phyloP scores from a whole-genome alignment of 2,113 vertebrate genomes.

The Brachionichthys hirsutus region DNA sequence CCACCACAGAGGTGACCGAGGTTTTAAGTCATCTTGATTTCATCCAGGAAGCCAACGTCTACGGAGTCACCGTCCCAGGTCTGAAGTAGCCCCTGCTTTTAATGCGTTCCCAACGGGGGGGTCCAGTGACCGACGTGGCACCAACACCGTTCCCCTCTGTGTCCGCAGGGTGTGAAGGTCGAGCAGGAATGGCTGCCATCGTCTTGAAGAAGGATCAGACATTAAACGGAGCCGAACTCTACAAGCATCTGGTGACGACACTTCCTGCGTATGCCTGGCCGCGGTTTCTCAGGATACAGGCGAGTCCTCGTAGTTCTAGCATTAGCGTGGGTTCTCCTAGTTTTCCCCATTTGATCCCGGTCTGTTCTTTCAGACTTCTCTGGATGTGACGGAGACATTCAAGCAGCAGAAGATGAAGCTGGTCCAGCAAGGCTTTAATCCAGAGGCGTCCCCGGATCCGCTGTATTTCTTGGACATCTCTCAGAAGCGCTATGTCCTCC shows the following conservation, averaged over 20 bases:
- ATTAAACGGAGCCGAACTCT: constrained; percentile 73
- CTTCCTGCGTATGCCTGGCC: constrained; percentile 79
- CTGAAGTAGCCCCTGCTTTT: background rate
- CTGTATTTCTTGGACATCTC: constrained; percentile 79
- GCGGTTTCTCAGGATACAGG: constrained; percentile 69
- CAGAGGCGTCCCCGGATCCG: constrained; percentile 46
- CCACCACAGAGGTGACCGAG: constrained; percentile 87
- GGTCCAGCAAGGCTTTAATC: constrained; percentile 81
- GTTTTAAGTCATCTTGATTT: constrained; percentile 79
- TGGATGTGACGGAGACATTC: constrained; percentile 85
- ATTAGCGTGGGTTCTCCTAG: background rate
- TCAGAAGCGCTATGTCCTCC: constrained; percentile 67
- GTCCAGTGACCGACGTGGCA: too few species aligned
- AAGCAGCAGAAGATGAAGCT: constrained; percentile 84
- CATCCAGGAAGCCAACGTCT: constrained; percentile 85
- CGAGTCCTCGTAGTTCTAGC: constrained; percentile 13
- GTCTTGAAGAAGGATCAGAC: constrained; percentile 71
- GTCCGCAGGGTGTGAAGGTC: constrained; percentile 83
- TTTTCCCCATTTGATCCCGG: background rate
- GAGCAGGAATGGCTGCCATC: constrained; percentile 84
- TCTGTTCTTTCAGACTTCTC: constrained; percentile 63
- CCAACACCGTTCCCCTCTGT: constrained; percentile 17
- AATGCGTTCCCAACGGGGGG: too few species aligned
- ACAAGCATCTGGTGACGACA: constrained; percentile 68
- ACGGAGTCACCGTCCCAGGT: constrained; percentile 87